Percentiles rank a stretch among this genome's conserved stretches.
These are phyloP conservation scores for Acestrorhynchus altus DNA, from an alignment of 2,797 vertebrate species.

Conservation along the genomic window DNA sequence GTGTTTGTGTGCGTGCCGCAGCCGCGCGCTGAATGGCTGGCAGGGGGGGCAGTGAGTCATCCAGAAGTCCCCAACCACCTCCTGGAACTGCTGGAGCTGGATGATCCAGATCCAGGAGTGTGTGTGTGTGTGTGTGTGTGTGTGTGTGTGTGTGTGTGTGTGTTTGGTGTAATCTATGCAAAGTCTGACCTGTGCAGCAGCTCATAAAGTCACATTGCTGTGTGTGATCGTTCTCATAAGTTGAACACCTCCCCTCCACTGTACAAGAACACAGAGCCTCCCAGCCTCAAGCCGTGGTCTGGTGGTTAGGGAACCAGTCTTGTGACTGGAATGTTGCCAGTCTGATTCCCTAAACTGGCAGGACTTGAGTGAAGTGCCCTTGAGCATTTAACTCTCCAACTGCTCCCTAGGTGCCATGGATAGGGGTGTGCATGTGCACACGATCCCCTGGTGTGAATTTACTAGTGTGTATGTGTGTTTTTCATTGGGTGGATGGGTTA, in stretches of 20 bases:
- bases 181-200: constrained; percentile 23
- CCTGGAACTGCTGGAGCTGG: constrained; percentile 20
- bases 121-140: neutral
- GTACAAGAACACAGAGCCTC: neutral
- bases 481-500: no score
- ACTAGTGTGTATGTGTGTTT: neutral
- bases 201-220: constrained; percentile 23
- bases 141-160: neutral
- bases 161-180: neutral
- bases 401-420: no score
- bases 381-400: no score
- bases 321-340: no score
- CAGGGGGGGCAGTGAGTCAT: constrained; percentile 72
- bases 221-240: neutral
- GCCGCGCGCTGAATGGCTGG: neutral
- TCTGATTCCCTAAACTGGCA: no score
- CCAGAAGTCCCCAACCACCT: constrained; percentile 66
- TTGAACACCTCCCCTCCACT: neutral
- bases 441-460: no score
- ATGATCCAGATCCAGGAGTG: constrained; percentile 14
- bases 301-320: no score
- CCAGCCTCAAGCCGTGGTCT: no score
- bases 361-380: no score
- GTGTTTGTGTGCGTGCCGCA: constrained; percentile 18
- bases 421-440: no score